Percentiles rank a stretch among this genome's conserved stretches.
Evolutionary conservation across 2,888 invertebrate species (phyloP).

Genomic region (Augiades crinisus): DNA sequence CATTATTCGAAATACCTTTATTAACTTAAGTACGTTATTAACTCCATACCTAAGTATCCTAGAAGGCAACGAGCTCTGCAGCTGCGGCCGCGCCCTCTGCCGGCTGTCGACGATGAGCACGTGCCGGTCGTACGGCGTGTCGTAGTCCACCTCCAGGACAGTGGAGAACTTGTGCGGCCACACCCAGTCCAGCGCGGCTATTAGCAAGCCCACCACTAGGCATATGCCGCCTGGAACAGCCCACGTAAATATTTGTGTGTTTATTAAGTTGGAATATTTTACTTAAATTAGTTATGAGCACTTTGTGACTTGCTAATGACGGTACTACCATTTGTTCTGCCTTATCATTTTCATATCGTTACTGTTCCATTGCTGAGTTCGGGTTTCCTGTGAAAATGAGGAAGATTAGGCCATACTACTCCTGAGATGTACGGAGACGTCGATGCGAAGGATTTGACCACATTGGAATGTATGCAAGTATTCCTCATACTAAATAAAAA

Average conservation of each 20-base stretch:
- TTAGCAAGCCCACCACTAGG: conserved; percentile 88
- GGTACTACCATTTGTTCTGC: too few relatives aligned
- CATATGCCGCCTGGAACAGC: conserved; percentile 86
- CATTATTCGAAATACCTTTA: neutral
- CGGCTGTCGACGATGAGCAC: conserved; percentile 94
- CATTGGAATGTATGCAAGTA: too few relatives aligned
- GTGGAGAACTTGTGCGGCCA: conserved; percentile 96
- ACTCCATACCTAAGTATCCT: conserved; percentile 88
- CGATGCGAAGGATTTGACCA: too few relatives aligned
- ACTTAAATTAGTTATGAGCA: too few relatives aligned
- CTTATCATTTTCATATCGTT: too few relatives aligned
- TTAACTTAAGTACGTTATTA: conserved; percentile 86
- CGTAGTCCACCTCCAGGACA: conserved; percentile 94
- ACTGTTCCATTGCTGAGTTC: too few relatives aligned
- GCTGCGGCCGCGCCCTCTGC: conserved; percentile 67
- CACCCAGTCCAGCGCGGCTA: conserved; percentile 88
- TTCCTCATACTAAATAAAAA: too few relatives aligned
- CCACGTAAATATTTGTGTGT: neutral
- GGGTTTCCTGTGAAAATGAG: too few relatives aligned
- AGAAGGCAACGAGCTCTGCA: conserved; percentile 69
- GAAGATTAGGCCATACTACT: too few relatives aligned
- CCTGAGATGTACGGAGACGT: too few relatives aligned
- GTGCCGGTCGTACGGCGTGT: conserved; percentile 96
- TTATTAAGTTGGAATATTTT: too few relatives aligned
- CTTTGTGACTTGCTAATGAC: too few relatives aligned